Percentiles rank a stretch among this genome's conserved stretches.
Conservation (phyloP, 1,140 invertebrate species). For the Aphaenogaster rudis region DNA sequence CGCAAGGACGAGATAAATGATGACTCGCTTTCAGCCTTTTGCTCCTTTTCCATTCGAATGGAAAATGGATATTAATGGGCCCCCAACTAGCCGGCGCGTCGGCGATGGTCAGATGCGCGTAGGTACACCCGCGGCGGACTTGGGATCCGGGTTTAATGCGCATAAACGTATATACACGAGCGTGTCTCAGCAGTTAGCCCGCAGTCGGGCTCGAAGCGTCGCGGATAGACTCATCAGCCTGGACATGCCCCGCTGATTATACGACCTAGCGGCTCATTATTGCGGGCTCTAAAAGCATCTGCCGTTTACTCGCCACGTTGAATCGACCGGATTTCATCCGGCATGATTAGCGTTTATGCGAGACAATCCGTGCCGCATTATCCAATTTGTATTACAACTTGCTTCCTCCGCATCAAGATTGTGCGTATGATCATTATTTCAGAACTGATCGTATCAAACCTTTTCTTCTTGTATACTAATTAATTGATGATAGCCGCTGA, state of each 20-base stretch:
- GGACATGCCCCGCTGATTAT: conserved; percentile 73
- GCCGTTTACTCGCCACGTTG: conserved; percentile 60
- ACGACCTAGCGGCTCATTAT: conserved; percentile 73
- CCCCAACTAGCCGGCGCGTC: conserved; percentile 60
- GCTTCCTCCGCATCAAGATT: conserved; percentile 48
- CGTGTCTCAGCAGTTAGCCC: conserved; percentile 49
- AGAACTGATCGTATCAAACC: conserved; percentile 12
- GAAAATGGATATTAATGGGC: conserved; percentile 84
- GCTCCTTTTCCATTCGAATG: conserved; percentile 79
- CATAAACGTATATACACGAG: conserved; percentile 17
- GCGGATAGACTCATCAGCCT: conserved; percentile 71
- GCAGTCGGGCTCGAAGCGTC: conserved; percentile 54
- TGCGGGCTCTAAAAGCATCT: conserved; percentile 65
- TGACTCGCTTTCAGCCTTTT: conserved; percentile 76
- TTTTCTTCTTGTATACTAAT: conserved; percentile 2
- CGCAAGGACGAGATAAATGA: conserved; percentile 83
- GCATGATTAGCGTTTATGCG: conserved; percentile 48
- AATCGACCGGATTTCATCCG: conserved; percentile 61
- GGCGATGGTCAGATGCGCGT: conserved; percentile 55
- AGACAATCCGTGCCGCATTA: conserved; percentile 45
- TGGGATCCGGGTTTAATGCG: conserved; percentile 58
- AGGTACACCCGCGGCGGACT: conserved; percentile 38
- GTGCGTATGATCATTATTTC: conserved; percentile 19
- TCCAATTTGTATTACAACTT: conserved; percentile 58
- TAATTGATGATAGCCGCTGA: background rate